Conservation (phyloP, 2,888 invertebrate species). For the Drosophila rellima region DNA sequence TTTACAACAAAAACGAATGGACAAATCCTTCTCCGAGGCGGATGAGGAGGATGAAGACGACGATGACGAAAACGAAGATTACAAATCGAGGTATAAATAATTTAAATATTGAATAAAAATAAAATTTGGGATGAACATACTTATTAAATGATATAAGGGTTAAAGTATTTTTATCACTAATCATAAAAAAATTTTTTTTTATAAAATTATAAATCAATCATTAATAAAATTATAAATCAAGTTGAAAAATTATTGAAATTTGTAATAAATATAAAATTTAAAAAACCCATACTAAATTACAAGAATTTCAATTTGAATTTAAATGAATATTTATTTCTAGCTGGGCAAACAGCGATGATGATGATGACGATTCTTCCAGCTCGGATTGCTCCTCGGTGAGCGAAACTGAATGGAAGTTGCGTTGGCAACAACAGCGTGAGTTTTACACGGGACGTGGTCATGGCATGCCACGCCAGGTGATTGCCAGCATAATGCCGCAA, state of each 20-base stretch:
- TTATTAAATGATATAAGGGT: too few species aligned
- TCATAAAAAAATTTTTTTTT: conserved; percentile 1
- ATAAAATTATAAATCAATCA: background rate
- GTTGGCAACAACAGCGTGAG: conserved; percentile 78
- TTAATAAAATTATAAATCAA: background rate
- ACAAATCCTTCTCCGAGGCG: conserved; percentile 42
- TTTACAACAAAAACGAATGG: conserved; percentile 18
- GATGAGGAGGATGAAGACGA: conserved; percentile 64
- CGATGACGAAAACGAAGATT: conserved; percentile 54
- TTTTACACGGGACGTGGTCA: conserved; percentile 67
- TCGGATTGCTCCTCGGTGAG: conserved; percentile 78
- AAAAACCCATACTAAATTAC: too few species aligned
- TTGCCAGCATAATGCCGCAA: conserved; percentile 73
- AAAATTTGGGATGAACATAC: background rate
- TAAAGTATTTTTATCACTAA: too few species aligned
- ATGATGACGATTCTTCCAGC: conserved; percentile 66
- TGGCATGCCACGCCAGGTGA: conserved; percentile 74
- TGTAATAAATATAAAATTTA: too few species aligned
- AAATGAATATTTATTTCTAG: conserved; percentile 21
- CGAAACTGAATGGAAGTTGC: conserved; percentile 89
- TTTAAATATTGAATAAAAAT: conserved; percentile 6
- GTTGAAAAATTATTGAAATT: too few species aligned
- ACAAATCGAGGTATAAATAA: conserved; percentile 38
- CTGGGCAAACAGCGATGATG: conserved; percentile 61
- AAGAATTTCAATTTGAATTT: background rate